Evolutionary conservation across 2,113 vertebrate genomes (phyloP), one percentile per base, ranked within the genome.

Genomic region (Podarcis muralis): DNA sequence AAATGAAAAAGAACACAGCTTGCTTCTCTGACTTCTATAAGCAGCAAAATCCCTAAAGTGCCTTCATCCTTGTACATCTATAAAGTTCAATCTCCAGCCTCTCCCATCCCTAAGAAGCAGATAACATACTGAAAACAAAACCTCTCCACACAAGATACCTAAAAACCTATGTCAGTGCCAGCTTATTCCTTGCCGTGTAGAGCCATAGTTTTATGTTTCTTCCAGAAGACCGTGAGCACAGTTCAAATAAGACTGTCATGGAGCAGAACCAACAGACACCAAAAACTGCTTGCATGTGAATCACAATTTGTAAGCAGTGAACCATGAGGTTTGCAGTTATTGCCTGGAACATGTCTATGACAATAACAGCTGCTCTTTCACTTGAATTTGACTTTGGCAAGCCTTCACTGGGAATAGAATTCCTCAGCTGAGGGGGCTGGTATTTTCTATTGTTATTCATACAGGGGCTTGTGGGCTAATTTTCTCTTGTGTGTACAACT

Each of bases 1-100:
- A 89, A 87, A 80, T 12, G 35, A 74, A 89, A 92, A 30, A 57
- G 88, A 0, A 43, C 30, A n/a, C n/a, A 68, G 84, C 18, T 83
- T 89, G 76, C 35, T 37, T 66, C 87, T 30, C 27, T 0, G 69
- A 9, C 82, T 86, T 66, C 76, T 25, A 59, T 37, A 74, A 59
- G 86, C 12, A 32, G 48, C 18, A 62, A 62, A 62, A 22, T 72
- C n/a, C 72, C 37, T 2, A 12, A 35, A 53, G 57, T 83, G 48
- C 74, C 30, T 71, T 72, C 43, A 40, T 9, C 25, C 43, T 69
- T 30, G 23, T 80, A n/a, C 6, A 83, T 53, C 27, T 53, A 40
- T 27, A 85, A 85, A 86, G 57, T 57, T 32, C 35, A 69, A 69
- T 69, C 32, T n/a, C 37, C 16, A 53, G 82, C 30, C 68, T n/a